phyloP scores from a whole-genome alignment of 2,888 invertebrate genomes.

The Malachius bipustulatus region DNA sequence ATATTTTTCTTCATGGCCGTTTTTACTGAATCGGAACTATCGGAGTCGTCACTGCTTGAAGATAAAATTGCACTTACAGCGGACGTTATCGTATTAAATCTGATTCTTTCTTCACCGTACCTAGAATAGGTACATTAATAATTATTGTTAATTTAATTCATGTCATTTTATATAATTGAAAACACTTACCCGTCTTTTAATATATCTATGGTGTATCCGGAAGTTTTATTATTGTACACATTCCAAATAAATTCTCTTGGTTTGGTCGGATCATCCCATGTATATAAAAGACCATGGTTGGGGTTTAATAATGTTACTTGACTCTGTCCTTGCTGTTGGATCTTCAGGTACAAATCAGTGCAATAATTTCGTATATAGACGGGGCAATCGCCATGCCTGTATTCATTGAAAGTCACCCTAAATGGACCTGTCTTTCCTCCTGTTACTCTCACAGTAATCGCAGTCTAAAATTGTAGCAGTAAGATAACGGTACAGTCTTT shows the following conservation, averaged over 20 bases:
- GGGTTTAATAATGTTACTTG: constrained; percentile 66
- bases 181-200: constrained; percentile 52
- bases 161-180: neutral
- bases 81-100: constrained; percentile 56
- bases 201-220: constrained; percentile 61
- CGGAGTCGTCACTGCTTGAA: constrained; percentile 48
- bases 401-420: constrained; percentile 62
- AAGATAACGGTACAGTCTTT: constrained; percentile 3
- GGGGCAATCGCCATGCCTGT: constrained; percentile 66
- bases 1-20: constrained; percentile 46
- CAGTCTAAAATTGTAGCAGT: constrained; percentile 48
- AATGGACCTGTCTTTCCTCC: constrained; percentile 65
- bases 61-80: constrained; percentile 32
- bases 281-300: constrained; percentile 62
- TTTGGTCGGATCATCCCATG: constrained; percentile 75
- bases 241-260: constrained; percentile 67
- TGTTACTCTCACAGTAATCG: constrained; percentile 56
- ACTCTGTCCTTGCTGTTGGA: constrained; percentile 52
- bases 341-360: constrained; percentile 66
- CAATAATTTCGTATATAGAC: constrained; percentile 76
- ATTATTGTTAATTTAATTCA: constrained; percentile 1
- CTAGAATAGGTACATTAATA: constrained; percentile 29
- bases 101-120: constrained; percentile 59
- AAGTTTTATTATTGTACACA: constrained; percentile 65
- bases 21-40: constrained; percentile 34